Base-by-base conservation (phyloP, 2,113 vertebrate genomes). In the Cephalopholis sonnerati region DNA sequence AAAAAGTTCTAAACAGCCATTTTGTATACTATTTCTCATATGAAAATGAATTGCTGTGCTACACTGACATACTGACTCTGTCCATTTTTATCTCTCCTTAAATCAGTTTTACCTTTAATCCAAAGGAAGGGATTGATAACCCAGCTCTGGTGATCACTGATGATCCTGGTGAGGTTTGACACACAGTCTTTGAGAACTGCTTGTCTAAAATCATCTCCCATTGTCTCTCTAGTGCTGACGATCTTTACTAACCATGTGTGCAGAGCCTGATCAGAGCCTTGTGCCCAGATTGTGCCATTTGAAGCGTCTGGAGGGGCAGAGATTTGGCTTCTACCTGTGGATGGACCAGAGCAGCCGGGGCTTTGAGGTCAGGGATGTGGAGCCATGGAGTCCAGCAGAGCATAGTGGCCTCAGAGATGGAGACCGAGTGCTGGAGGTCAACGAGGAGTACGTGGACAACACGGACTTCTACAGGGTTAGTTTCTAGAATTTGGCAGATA, bases 41-140 rank as follows among this genome's bases (percentile, higher is more conserved):
- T 71, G 32, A 36, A 36, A 36, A 41, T 72, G 3, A 24, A 17
- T n/a, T 53, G n/a, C n/a, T 55, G 32, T 73, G 22, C 16, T 22
- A 20, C 51, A 20, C 12, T 59, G 9, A n/a, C 20, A 36, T 6
- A 41, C 22, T 46, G 39, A 68, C 22, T 50, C 2, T 44, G 8
- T 27, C 0, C 8, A 15, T 44, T n/a, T 74, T 18, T 77, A 22
- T 82, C 55, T 80, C 15, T 87, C 58, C 22, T 76, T 63, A 68
- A 86, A 36, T 87, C 41, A 98, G 96, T 88, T 99, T 99, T 90
- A 96, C 95, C 62, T 99, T 99, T 93, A 97, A 98, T 87, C 97
- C 98, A 44, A 98, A 96, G 91, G 94, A 96, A 88, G 98, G 98
- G 25, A 98, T 99, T 3, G 98, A 99, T 92, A 99, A 99, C 87